These are phyloP conservation scores for Microctenopoma lineatum DNA, from an alignment of 2,797 vertebrate genomes.

Conservation along the genomic window DNA sequence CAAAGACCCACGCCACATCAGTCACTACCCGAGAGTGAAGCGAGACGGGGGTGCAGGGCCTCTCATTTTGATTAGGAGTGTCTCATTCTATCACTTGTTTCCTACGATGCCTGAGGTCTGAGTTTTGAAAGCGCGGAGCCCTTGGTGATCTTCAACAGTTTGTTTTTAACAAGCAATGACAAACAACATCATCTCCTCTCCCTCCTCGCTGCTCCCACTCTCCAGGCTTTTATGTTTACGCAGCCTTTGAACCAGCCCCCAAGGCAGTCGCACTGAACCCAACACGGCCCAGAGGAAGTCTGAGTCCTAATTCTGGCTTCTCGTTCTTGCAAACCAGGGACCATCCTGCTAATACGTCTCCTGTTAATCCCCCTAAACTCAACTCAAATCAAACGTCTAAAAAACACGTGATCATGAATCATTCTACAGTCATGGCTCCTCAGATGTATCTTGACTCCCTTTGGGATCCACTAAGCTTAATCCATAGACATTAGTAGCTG, in stretches of 20 bases:
- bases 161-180: slow-evolving; percentile 73
- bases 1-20: slow-evolving; percentile 38
- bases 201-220: slow-evolving; percentile 28
- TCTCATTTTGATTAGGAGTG: slow-evolving; percentile 63
- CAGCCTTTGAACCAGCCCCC: slow-evolving; percentile 70
- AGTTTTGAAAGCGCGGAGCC: slow-evolving; percentile 48
- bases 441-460: not conserved
- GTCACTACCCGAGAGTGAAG: slow-evolving; percentile 49
- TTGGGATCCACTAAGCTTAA: not conserved
- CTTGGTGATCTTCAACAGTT: slow-evolving; percentile 59
- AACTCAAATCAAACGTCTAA: too few species aligned
- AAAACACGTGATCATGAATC: too few species aligned
- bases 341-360: slow-evolving; percentile 17
- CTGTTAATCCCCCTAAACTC: slow-evolving; percentile 20
- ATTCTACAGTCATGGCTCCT: too few species aligned
- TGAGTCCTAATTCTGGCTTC: slow-evolving; percentile 42
- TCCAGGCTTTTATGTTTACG: slow-evolving; percentile 67
- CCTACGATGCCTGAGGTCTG: slow-evolving; percentile 57
- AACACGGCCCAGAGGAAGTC: slow-evolving; percentile 57
- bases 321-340: slow-evolving; percentile 37
- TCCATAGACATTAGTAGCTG: too few species aligned
- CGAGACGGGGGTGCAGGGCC: slow-evolving; percentile 21
- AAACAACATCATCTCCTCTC: slow-evolving; percentile 58
- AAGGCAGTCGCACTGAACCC: slow-evolving; percentile 55
- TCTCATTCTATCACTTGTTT: slow-evolving; percentile 54